Percentiles rank a stretch among this genome's conserved stretches.
Evolutionary conservation across 1,140 invertebrate genomes (phyloP).

Genomic region (Ruditapes philippinarum): DNA sequence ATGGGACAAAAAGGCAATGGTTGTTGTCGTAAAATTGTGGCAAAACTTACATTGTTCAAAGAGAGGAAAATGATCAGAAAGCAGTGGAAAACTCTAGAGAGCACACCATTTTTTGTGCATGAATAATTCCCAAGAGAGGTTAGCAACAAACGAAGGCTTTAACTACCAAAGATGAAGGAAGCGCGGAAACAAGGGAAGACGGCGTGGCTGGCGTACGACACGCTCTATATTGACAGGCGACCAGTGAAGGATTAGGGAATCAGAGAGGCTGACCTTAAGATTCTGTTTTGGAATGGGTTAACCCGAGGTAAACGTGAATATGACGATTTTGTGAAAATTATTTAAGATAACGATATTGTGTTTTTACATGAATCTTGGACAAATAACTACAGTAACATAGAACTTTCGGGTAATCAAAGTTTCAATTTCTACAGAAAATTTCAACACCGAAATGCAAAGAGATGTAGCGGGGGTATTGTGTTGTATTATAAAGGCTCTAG

Average conservation of each 20-base stretch:
- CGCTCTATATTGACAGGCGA: slow-evolving; percentile 35
- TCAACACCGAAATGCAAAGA: slow-evolving; percentile 9
- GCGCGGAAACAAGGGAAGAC: slow-evolving; percentile 15
- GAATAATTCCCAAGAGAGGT: slow-evolving; percentile 44
- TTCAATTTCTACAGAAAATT: slow-evolving; percentile 35
- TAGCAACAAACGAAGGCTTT: not conserved
- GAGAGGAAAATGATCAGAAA: slow-evolving; percentile 30
- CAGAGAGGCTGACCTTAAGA: slow-evolving; percentile 1
- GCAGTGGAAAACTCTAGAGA: not conserved
- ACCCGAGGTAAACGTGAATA: not conserved
- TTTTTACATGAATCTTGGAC: slow-evolving; percentile 48
- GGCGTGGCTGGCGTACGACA: slow-evolving; percentile 46
- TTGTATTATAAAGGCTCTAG: slow-evolving; percentile 32
- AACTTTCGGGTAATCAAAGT: not conserved
- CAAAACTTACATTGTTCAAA: slow-evolving; percentile 22
- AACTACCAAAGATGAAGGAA: slow-evolving; percentile 22
- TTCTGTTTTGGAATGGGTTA: slow-evolving; percentile 9
- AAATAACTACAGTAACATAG: slow-evolving; percentile 25
- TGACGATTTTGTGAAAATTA: not conserved
- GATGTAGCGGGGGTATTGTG: not conserved
- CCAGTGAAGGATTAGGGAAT: slow-evolving; percentile 19
- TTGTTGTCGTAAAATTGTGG: not conserved
- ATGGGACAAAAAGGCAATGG: slow-evolving; percentile 8
- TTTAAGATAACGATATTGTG: not conserved
- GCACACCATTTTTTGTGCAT: slow-evolving; percentile 7